Evolutionary conservation across 2,888 invertebrate species (phyloP), one percentile per base, ranked within the genome.

Genomic region (Incurvaria masculella): DNA sequence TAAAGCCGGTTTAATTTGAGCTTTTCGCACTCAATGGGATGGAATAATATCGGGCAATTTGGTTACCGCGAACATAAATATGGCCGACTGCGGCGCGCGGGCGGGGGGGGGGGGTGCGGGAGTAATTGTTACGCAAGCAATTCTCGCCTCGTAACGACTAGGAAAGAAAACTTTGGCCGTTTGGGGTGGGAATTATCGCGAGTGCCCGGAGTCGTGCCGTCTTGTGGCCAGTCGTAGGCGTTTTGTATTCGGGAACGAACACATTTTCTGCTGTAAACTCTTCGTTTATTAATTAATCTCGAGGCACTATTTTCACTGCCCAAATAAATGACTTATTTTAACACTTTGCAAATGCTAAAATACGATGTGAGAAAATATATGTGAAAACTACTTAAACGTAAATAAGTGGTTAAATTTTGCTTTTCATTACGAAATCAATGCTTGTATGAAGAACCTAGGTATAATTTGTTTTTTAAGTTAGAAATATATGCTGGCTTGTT

Each of bases 1-100:
- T 78, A 78, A 78, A 78, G 76, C 78, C 76, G 76, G 74, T 78
- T 78, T 78, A 78, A 78, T 78, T 78, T 78, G 78, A 76, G 75
- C 78, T 76, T 78, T 76, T 78, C 78, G 73, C 74, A 78, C 78
- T 78, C 78, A 78, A 78, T 78, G 78, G 78, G 75, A 75, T 70
- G 76, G 78, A 78, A 78, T 78, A 78, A 78, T 78, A 76, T 76
- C 74, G 72, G 72, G 78, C 78, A 78, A 78, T 78, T 78, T 78
- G 72, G 78, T 78, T 78, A 78, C 78, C 78, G 74, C 78, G 61
- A 64, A 71, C 73, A 78, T 78, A 78, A 78, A 78, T 78, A 78
- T 76, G 70, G 73, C 69, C 68, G 69, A 70, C 72, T 67, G 69
- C 71, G 68, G 23, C 5, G 23, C 5, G 5, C 5, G 23, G 5